Evolutionary conservation across 2,888 invertebrate species (phyloP).

Genomic region (Sarcophaga subvicina): DNA sequence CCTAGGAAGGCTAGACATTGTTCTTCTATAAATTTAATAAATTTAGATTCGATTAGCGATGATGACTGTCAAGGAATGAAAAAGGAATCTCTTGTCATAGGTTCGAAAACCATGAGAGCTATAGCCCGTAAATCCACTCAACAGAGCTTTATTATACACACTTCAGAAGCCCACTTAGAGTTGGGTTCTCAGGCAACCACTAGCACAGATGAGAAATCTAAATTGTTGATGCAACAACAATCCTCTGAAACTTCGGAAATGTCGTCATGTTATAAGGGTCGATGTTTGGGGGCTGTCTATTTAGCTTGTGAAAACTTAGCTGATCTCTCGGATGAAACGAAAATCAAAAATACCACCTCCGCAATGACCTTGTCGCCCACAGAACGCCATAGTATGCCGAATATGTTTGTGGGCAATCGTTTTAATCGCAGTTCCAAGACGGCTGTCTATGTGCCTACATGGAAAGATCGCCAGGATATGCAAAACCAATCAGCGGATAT

Average conservation of each 20-base stretch:
- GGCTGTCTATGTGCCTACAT: conserved; percentile 83
- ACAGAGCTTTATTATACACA: conserved; percentile 81
- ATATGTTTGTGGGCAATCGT: conserved; percentile 84
- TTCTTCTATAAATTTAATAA: conserved; percentile 79
- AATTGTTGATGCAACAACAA: conserved; percentile 80
- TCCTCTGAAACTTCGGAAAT: conserved; percentile 85
- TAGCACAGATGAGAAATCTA: conserved; percentile 11
- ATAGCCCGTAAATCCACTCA: conserved; percentile 77
- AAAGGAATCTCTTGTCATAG: conserved; percentile 80
- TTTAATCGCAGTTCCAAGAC: conserved; percentile 84
- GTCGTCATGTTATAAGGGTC: conserved; percentile 83
- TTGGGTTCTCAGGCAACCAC: conserved; percentile 71
- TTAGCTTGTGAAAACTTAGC: conserved; percentile 87
- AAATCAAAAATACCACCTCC: conserved; percentile 81
- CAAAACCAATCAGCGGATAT: conserved; percentile 77
- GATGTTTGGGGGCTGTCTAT: conserved; percentile 82
- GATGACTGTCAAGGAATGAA: conserved; percentile 67
- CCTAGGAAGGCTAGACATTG: conserved; percentile 72
- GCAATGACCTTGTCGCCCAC: conserved; percentile 71
- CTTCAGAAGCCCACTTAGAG: conserved; percentile 82
- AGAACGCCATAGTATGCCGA: conserved; percentile 87
- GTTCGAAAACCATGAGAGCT: conserved; percentile 79
- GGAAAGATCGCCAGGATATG: conserved; percentile 79
- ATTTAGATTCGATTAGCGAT: conserved; percentile 74
- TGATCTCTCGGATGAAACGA: conserved; percentile 85